These are phyloP conservation scores for Eupithecia abbreviata DNA, from an alignment of 2,888 invertebrate species.

Conservation along the genomic window DNA sequence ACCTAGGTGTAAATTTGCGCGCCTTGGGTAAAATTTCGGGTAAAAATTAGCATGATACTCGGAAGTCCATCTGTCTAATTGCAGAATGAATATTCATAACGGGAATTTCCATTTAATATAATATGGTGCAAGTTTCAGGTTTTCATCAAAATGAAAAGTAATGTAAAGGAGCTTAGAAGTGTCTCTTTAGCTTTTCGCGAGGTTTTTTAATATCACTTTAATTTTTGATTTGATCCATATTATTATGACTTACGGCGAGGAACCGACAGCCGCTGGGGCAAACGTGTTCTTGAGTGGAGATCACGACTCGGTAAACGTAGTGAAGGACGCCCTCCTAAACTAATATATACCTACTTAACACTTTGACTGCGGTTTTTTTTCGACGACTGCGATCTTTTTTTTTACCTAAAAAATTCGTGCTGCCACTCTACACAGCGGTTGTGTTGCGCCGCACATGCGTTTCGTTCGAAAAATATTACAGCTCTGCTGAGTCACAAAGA, in stretches of 20 bases:
- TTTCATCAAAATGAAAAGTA: conserved; percentile 15
- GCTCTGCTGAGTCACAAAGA: too few species aligned
- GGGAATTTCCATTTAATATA: conserved; percentile 43
- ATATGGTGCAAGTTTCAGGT: conserved; percentile 19
- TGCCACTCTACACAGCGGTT: too few species aligned
- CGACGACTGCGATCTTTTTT: too few species aligned
- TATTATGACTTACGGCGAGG: neutral
- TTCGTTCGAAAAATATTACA: too few species aligned
- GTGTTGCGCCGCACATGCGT: too few species aligned
- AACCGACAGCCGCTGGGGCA: too few species aligned
- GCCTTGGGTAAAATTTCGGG: conserved; percentile 39
- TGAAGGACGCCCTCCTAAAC: too few species aligned
- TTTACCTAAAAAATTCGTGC: too few species aligned
- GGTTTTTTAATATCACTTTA: neutral
- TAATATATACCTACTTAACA: too few species aligned
- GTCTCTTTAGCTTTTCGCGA: neutral
- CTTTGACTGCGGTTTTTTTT: too few species aligned
- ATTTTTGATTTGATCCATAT: neutral
- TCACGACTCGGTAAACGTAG: too few species aligned
- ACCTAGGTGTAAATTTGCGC: neutral
- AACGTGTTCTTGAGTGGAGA: too few species aligned
- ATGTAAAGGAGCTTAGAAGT: neutral
- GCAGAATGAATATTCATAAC: conserved; percentile 52
- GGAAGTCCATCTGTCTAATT: conserved; percentile 55
- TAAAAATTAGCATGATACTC: conserved; percentile 51